Evolutionary conservation across 2,113 vertebrate genomes (phyloP).

Genomic region (Rallus limicola): DNA sequence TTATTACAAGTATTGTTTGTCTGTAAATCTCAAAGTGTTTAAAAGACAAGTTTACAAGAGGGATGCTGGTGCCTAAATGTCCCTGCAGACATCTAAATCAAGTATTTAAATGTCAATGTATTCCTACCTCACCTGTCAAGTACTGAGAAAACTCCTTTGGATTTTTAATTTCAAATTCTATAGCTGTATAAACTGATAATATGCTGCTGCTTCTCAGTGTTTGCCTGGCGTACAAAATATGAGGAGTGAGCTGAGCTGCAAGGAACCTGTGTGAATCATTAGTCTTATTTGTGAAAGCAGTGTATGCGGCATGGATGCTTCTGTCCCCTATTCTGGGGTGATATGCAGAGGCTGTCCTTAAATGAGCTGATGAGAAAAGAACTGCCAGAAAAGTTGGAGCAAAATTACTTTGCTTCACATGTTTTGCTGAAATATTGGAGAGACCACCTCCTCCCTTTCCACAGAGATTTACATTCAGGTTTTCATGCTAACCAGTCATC

Average conservation of each 20-base stretch:
- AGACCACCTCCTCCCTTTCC: not conserved
- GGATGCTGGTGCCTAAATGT: slow-evolving; percentile 17
- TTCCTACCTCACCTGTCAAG: slow-evolving; percentile 40
- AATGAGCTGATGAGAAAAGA: not conserved
- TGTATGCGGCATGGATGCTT: not conserved
- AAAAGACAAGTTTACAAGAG: slow-evolving; percentile 48
- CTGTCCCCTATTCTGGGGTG: not conserved
- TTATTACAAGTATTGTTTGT: slow-evolving; percentile 57
- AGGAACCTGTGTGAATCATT: not conserved
- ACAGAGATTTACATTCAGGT: not conserved
- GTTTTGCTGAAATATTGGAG: not conserved
- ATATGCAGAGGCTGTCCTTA: not conserved
- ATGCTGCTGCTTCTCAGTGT: not conserved
- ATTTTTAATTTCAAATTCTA: not conserved
- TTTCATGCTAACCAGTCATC: not conserved
- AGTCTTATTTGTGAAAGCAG: not conserved
- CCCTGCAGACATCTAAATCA: slow-evolving; percentile 34
- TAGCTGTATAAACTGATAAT: not conserved
- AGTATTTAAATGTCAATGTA: slow-evolving; percentile 58
- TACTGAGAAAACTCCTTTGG: not conserved
- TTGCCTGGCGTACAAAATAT: not conserved
- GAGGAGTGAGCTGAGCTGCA: not conserved
- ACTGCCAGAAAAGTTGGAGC: not conserved
- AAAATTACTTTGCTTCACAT: not conserved
- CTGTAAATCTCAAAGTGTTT: slow-evolving; percentile 25